Percentiles rank a stretch among this genome's conserved stretches.
Conservation (phyloP, 2,888 invertebrate species). For the Clepsis dumicolana region DNA sequence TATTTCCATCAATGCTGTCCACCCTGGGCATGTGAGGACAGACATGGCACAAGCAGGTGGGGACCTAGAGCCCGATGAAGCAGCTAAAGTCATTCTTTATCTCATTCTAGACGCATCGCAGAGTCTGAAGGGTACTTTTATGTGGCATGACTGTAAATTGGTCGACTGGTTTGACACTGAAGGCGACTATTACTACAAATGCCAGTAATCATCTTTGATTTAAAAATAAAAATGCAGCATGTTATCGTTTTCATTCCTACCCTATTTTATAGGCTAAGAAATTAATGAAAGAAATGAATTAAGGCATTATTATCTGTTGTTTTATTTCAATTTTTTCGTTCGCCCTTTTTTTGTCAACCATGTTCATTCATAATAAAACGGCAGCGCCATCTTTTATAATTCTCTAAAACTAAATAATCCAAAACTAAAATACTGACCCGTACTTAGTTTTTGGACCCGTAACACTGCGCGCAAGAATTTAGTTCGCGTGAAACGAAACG, state of each 20-base stretch:
- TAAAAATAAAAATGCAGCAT: conserved; percentile 11
- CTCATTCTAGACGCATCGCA: conserved; percentile 87
- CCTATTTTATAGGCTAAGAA: no score
- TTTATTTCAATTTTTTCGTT: no score
- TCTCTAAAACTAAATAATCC: no score
- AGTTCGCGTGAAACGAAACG: conserved; percentile 46
- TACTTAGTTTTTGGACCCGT: no score
- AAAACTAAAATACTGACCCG: no score
- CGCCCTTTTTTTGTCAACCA: no score
- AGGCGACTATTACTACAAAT: conserved; percentile 66
- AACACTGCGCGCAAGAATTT: not conserved
- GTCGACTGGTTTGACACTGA: conserved; percentile 87
- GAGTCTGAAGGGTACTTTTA: conserved; percentile 87
- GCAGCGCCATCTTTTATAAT: no score
- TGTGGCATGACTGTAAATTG: conserved; percentile 87
- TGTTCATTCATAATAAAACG: no score
- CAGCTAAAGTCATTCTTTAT: conserved; percentile 85
- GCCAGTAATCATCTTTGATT: conserved; percentile 1
- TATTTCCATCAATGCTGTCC: conserved; percentile 74
- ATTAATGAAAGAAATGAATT: no score
- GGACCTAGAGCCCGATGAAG: conserved; percentile 86
- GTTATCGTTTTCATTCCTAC: no score
- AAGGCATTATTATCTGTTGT: no score
- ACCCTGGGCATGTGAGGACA: conserved; percentile 74
- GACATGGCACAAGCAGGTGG: conserved; percentile 84